These are phyloP conservation scores for Pogoniulus pusillus DNA, from an alignment of 2,797 vertebrate species.

Conservation along the genomic window DNA sequence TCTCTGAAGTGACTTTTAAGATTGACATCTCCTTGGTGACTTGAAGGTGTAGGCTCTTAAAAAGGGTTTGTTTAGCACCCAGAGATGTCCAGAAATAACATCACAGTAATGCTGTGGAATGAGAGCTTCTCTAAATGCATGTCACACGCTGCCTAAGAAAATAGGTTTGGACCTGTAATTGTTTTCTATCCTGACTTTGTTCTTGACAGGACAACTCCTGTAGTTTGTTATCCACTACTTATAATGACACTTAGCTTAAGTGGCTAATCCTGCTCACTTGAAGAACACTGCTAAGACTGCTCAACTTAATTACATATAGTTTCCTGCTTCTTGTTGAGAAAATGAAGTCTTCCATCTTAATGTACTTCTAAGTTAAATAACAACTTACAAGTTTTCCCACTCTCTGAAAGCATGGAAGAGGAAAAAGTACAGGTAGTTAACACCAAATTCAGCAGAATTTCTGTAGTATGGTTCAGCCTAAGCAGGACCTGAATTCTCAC, in stretches of 20 bases:
- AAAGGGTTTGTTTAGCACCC: background rate
- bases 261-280: background rate
- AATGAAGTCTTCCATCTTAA: slow-evolving; percentile 33
- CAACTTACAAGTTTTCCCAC: slow-evolving; percentile 74
- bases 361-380: slow-evolving; percentile 46
- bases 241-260: background rate
- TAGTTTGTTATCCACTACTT: background rate
- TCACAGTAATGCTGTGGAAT: background rate
- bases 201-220: background rate
- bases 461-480: slow-evolving; percentile 8
- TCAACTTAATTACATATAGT: background rate
- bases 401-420: slow-evolving; percentile 73
- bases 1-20: background rate
- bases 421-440: slow-evolving; percentile 56
- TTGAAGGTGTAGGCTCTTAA: background rate
- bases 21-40: background rate
- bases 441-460: slow-evolving; percentile 35
- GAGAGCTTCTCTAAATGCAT: background rate
- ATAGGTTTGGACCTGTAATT: background rate
- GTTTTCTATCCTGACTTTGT: background rate
- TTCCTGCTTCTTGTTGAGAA: slow-evolving; percentile 7
- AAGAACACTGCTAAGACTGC: background rate
- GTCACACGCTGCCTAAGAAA: background rate
- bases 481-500: background rate
- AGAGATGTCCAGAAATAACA: slow-evolving; percentile 1